These are phyloP conservation scores for Noturus placidus DNA, from an alignment of 2,113 vertebrate species.

Conservation along the genomic window DNA sequence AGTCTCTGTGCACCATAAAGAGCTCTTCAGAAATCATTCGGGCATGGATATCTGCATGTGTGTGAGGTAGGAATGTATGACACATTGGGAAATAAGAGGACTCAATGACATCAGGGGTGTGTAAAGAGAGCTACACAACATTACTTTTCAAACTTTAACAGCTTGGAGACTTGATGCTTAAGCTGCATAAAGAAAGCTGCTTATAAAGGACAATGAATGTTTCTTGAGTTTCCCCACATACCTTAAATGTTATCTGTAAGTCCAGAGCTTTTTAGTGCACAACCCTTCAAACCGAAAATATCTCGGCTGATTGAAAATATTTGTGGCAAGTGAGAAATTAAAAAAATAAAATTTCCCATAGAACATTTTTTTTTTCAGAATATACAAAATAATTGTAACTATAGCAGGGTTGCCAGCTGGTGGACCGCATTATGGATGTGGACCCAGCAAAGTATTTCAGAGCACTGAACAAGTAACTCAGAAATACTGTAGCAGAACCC, in stretches of 20 bases:
- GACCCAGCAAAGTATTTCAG: neutral
- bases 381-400: too few relatives aligned
- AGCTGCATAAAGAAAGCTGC: neutral
- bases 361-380: too few relatives aligned
- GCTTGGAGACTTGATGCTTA: neutral
- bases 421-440: too few relatives aligned
- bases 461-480: too few relatives aligned
- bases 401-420: too few relatives aligned
- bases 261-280: too few relatives aligned
- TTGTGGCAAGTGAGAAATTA: neutral
- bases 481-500: too few relatives aligned
- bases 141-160: neutral
- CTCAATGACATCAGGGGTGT: neutral
- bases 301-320: too few relatives aligned
- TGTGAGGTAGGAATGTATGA: neutral
- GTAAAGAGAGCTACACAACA: neutral
- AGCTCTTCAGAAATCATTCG: conserved; percentile 13
- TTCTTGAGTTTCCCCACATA: neutral
- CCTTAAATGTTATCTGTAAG: too few relatives aligned
- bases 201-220: neutral
- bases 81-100: neutral
- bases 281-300: too few relatives aligned
- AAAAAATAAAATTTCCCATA: neutral
- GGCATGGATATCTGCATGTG: neutral
- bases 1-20: neutral